Evolutionary conservation across 2,113 vertebrate species (phyloP), one percentile per base, ranked within the genome.

Genomic region (Erythrocercus mccallii): DNA sequence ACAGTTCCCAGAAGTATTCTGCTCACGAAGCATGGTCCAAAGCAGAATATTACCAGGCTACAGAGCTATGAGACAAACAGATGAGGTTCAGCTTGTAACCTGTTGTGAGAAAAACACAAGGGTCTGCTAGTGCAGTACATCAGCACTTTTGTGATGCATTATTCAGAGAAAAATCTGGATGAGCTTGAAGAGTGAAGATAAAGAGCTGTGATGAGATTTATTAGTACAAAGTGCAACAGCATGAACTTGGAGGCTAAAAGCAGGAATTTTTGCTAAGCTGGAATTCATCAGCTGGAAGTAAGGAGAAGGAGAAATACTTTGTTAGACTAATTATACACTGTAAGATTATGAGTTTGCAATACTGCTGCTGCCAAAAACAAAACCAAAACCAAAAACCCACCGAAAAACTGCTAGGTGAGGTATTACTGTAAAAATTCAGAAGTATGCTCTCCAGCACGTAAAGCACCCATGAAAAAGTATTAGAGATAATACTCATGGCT

Each of bases 1-100:
- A 50, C 92, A 79, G 84, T 50, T 94, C 57, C 78, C 81, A 82
- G 48, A 92, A 93, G 57, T 30, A 78, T 71, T 88, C 35, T 78
- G 42, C 23, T 94, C 56, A 31, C 31, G 10, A 33, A 74, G 15
- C 19, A 16, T 54, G 42, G 47, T 51, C 60, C 57, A 48, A 90
- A 70, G 58, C 33, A 86, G 58, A 86, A 66, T 77, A 70, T 64
- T 71, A 51, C 51, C 16, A 45, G 27, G 30, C 51, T 85, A 37
- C 27, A 37, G 78, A 68, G 21, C 28, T 77, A 12, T 28, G 40
- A 79, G 57, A 85, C 44, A 81, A 86, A 40, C 47, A 48, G 28
- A 56, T 53, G 51, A 64, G 11, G 16, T 38, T 94, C 57, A 87
- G 31, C 15, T 61, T 71, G 23, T 64, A 87, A 91, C 48, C 42